Percentiles rank a stretch among this genome's conserved stretches.
Conservation (phyloP, 1,140 invertebrate genomes). For the Harlomillsia oculata region DNA sequence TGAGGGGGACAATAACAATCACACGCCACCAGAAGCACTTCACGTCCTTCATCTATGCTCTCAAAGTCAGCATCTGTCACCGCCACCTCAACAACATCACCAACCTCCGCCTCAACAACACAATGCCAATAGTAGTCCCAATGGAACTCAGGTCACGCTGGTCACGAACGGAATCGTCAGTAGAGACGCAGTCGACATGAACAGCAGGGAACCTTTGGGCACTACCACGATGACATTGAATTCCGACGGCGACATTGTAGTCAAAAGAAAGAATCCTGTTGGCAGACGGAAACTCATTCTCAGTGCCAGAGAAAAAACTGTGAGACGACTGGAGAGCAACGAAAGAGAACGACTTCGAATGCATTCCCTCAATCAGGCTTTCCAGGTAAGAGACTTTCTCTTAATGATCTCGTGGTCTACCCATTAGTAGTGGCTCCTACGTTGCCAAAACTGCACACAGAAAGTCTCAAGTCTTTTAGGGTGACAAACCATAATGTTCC, state of each 20-base stretch:
- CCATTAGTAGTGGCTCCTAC: background rate
- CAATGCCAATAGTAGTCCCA: constrained; percentile 7
- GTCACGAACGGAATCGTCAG: background rate
- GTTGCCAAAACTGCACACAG: background rate
- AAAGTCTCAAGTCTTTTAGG: background rate
- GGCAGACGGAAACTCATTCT: constrained; percentile 33
- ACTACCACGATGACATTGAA: constrained; percentile 1
- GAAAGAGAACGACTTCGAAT: constrained; percentile 52
- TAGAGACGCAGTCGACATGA: background rate
- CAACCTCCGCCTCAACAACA: background rate
- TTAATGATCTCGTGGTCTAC: background rate
- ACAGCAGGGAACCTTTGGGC: background rate
- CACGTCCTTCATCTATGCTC: no score
- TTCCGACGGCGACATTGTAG: constrained; percentile 1
- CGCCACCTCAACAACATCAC: background rate
- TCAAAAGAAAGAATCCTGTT: constrained; percentile 34
- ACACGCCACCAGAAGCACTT: background rate
- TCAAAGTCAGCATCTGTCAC: background rate
- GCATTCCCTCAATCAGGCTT: constrained; percentile 54
- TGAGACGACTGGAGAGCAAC: constrained; percentile 53
- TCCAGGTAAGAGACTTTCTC: constrained; percentile 41
- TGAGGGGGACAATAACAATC: constrained; percentile 21
- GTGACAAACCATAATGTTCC: background rate
- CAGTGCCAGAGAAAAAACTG: constrained; percentile 44
- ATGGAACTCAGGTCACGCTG: background rate